phyloP scores from a whole-genome alignment of 2,888 invertebrate species.

The Adineta ricciae region DNA sequence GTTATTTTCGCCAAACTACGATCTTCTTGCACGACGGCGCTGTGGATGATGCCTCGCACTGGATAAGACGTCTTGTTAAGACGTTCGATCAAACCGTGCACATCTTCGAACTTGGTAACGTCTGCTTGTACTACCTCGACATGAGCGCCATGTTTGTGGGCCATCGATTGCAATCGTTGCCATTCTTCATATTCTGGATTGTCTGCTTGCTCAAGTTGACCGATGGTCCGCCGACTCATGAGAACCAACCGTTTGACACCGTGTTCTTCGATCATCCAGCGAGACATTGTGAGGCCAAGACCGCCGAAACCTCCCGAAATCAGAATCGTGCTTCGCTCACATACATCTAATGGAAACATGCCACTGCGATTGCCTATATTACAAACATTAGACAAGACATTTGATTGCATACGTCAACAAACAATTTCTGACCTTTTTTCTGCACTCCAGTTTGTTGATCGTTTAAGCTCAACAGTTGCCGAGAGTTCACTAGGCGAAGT shows the following conservation, averaged over 20 bases:
- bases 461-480: too few species aligned
- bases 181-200: background rate
- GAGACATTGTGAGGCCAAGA: slow-evolving; percentile 10
- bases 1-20: fast-evolving
- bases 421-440: too few species aligned
- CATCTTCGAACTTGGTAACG: background rate
- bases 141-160: background rate
- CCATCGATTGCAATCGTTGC: background rate
- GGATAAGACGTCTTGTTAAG: background rate
- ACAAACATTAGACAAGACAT: too few species aligned
- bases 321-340: background rate
- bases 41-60: background rate
- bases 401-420: too few species aligned
- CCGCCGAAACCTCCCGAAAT: slow-evolving; percentile 24
- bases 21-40: background rate
- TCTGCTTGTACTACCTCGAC: background rate
- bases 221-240: background rate
- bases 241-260: background rate
- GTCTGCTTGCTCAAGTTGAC: background rate
- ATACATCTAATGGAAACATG: background rate
- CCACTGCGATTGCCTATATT: too few species aligned
- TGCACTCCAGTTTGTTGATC: too few species aligned
- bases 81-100: background rate
- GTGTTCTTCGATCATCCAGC: slow-evolving; percentile 28
- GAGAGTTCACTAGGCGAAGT: too few species aligned